phyloP scores from a whole-genome alignment of 1,140 invertebrate species.

The Drosophila elegans region DNA sequence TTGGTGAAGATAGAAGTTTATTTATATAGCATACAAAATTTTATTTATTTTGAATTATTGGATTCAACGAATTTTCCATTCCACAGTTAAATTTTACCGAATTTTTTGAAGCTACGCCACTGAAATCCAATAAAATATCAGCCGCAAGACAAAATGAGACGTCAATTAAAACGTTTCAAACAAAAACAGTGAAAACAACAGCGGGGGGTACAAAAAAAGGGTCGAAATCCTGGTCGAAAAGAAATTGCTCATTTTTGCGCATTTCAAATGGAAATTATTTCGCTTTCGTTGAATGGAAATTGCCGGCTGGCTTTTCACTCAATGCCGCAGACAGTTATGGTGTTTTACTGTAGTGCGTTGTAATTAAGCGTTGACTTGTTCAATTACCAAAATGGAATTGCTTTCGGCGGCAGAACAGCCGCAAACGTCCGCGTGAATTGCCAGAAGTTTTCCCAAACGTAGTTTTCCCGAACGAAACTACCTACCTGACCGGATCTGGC shows the following conservation, averaged over 20 bases:
- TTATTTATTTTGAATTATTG: no score
- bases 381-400: slow-evolving; percentile 82
- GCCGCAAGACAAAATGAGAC: slow-evolving; percentile 58
- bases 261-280: slow-evolving; percentile 69
- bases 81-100: no score
- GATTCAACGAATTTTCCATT: no score
- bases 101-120: not conserved
- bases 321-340: slow-evolving; percentile 69
- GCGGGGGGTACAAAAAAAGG: not conserved
- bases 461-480: no score
- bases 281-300: slow-evolving; percentile 24
- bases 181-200: slow-evolving; percentile 27
- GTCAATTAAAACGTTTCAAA: slow-evolving; percentile 73
- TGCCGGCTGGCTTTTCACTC: slow-evolving; percentile 25
- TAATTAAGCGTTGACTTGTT: slow-evolving; percentile 82
- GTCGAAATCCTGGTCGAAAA: slow-evolving; percentile 1
- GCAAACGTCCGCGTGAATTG: slow-evolving; percentile 55
- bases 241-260: slow-evolving; percentile 77
- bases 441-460: slow-evolving; percentile 26
- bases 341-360: slow-evolving; percentile 63
- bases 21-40: no score
- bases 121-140: slow-evolving; percentile 8
- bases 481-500: slow-evolving; percentile 24
- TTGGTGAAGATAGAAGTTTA: no score
- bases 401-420: slow-evolving; percentile 61